Evolutionary conservation across 2,888 invertebrate species (phyloP).

Genomic region (Ornithoptera alexandrae): DNA sequence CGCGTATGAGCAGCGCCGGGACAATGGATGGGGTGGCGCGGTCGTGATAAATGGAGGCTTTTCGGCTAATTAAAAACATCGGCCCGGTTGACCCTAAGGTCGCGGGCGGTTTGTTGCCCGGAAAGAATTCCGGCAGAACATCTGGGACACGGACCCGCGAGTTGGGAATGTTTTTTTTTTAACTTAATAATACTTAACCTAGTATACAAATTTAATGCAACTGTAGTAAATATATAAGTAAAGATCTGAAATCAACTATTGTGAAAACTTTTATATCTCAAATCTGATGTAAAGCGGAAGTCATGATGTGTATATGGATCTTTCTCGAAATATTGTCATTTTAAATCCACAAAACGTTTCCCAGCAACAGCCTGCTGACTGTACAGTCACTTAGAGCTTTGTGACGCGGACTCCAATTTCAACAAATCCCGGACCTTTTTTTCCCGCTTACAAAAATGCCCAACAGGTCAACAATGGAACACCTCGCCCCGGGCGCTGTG

Average conservation of each 20-base stretch:
- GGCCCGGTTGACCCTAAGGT: slow-evolving; percentile 33
- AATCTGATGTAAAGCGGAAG: too few relatives aligned
- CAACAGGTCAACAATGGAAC: slow-evolving; percentile 1
- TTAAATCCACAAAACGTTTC: too few relatives aligned
- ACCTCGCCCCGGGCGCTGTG: neutral
- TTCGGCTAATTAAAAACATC: slow-evolving; percentile 64
- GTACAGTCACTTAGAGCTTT: too few relatives aligned
- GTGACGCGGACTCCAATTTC: neutral
- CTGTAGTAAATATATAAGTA: too few relatives aligned
- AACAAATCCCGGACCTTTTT: slow-evolving; percentile 4
- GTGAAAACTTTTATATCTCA: too few relatives aligned
- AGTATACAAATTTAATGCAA: too few relatives aligned
- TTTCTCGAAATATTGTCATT: too few relatives aligned
- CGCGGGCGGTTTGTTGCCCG: slow-evolving; percentile 33
- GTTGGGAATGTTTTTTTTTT: too few relatives aligned
- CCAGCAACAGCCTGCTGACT: too few relatives aligned
- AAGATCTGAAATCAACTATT: too few relatives aligned
- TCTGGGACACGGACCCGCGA: neutral
- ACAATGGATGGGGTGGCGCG: slow-evolving; percentile 39
- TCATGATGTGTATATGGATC: too few relatives aligned
- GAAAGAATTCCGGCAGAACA: slow-evolving; percentile 27
- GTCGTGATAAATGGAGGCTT: slow-evolving; percentile 51
- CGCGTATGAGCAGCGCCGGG: slow-evolving; percentile 30
- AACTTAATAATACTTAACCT: too few relatives aligned
- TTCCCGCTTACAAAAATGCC: slow-evolving; percentile 1